phyloP scores from a whole-genome alignment of 2,888 invertebrate genomes.

The Automeris io region DNA sequence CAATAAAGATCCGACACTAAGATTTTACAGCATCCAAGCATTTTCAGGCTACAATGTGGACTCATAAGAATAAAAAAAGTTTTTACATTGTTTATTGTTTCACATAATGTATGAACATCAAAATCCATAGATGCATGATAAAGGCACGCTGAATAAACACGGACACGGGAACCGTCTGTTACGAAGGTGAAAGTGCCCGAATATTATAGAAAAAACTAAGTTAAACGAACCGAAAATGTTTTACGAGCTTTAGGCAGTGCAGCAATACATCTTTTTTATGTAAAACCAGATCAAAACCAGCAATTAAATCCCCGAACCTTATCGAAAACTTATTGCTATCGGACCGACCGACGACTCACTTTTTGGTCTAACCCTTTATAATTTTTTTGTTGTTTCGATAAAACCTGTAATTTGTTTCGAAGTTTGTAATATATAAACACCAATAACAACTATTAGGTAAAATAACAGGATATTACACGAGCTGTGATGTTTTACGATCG shows the following conservation, averaged over 20 bases:
- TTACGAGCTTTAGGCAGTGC: slow-evolving; percentile 62
- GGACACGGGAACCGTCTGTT: slow-evolving; percentile 29
- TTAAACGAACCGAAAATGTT: slow-evolving; percentile 58
- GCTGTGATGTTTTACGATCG: slow-evolving; percentile 56
- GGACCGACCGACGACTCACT: slow-evolving; percentile 71
- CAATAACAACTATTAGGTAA: slow-evolving; percentile 76
- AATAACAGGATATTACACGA: slow-evolving; percentile 73
- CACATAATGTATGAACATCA: slow-evolving; percentile 48
- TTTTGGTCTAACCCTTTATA: slow-evolving; percentile 74
- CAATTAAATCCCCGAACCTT: slow-evolving; percentile 75
- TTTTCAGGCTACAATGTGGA: no score
- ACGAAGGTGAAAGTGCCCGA: slow-evolving; percentile 66
- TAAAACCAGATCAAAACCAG: slow-evolving; percentile 75
- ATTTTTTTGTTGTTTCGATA: slow-evolving; percentile 69
- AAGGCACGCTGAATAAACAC: slow-evolving; percentile 56
- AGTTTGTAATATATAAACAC: slow-evolving; percentile 75
- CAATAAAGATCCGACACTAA: no score
- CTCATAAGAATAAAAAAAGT: no score
- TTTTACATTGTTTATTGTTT: no score
- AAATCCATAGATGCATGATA: slow-evolving; percentile 40
- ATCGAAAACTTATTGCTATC: slow-evolving; percentile 77
- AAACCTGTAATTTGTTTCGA: slow-evolving; percentile 73
- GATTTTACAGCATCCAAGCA: no score
- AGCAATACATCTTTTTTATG: slow-evolving; percentile 75
- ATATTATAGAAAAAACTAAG: slow-evolving; percentile 59